Base-by-base conservation (phyloP, 2,888 invertebrate genomes). In the Dasypogon diadema region DNA sequence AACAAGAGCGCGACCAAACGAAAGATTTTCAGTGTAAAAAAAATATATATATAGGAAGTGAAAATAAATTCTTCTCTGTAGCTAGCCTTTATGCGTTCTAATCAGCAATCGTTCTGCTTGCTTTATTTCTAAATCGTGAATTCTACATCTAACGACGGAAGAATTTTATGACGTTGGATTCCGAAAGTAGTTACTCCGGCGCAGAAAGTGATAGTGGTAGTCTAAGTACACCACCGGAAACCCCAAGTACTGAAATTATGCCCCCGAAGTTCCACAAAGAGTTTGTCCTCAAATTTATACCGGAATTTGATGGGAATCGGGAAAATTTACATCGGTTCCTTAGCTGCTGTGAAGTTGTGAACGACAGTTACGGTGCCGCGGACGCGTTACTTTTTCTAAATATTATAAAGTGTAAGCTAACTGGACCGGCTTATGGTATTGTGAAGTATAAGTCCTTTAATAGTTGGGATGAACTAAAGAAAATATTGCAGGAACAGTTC, bases 251-350 rank as follows among this genome's bases (percentile, higher is more conserved):
- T 8, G 8, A 30, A 42, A 42, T 12, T 12, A 51, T 51, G 51
- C 5, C 51, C 4, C 14, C 18, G 2, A 16, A 51, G 3, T 16
- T 58, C 2, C 14, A 58, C 5, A 58, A 58, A 30, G 6, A 26
- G n/a, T 58, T 58, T 30, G 58, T 14, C 1, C 30, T 58, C n/a
- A 30, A 58, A 30, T 58, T 26, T 26, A 58, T 56, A n/a, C 58
- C 58, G 0, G 58, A 58, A 30, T 58, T 58, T 16, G 58, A 58
- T 14, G 58, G 58, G 8, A 58, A 30, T 4, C 1, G 58, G 6
- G 58, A 58, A 30, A 26, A 30, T n/a, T 30, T 58, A 14, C 58
- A 58, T 14, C 12, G 16, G 12, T 58, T 58, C 12, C 26, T 58
- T 30, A 30, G 58, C 30, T 58, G 58, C 26, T 58, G 58, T 14